Percentiles rank a stretch among this genome's conserved stretches.
phyloP scores from a whole-genome alignment of 30 jellyfish, hydroid and myxozoan genomes.

The Nemopilema nomurai region DNA sequence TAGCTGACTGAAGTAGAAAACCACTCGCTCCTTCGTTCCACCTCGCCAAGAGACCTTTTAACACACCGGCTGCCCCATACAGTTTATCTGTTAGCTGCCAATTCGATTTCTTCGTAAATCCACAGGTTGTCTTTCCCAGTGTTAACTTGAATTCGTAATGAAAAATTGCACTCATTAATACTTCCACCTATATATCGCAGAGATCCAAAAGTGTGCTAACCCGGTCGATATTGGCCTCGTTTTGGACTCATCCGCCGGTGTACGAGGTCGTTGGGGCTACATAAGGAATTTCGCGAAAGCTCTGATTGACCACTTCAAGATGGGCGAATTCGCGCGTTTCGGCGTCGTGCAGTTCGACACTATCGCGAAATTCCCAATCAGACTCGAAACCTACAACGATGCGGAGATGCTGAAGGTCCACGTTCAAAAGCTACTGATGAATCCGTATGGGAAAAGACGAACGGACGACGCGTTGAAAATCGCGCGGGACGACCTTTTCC shows the following conservation, averaged over 20 bases:
- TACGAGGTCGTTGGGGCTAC: conserved; percentile 87
- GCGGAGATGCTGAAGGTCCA: conserved; percentile 74
- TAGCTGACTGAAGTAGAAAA: no score
- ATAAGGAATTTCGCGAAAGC: conserved; percentile 61
- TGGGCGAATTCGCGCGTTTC: conserved; percentile 87
- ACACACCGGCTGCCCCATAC: no score
- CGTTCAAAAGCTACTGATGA: conserved; percentile 59
- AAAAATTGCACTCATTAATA: no score
- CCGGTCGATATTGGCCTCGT: conserved; percentile 90
- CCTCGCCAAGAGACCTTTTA: no score
- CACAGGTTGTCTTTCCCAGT: no score
- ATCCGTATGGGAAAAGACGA: conserved; percentile 90
- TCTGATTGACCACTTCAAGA: conserved; percentile 72
- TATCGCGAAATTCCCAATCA: conserved; percentile 82
- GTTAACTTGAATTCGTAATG: no score
- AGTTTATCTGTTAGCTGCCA: no score
- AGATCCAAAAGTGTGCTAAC: conserved; percentile 41
- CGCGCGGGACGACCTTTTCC: conserved; percentile 77
- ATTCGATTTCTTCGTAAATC: no score
- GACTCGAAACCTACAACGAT: conserved; percentile 75
- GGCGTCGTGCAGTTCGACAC: conserved; percentile 91
- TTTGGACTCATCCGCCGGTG: conserved; percentile 89
- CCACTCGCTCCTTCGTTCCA: no score
- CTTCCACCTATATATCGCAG: neutral
- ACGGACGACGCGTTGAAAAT: conserved; percentile 85